Conservation (phyloP, 2,888 invertebrate genomes). For the Aporophyla nigra region DNA sequence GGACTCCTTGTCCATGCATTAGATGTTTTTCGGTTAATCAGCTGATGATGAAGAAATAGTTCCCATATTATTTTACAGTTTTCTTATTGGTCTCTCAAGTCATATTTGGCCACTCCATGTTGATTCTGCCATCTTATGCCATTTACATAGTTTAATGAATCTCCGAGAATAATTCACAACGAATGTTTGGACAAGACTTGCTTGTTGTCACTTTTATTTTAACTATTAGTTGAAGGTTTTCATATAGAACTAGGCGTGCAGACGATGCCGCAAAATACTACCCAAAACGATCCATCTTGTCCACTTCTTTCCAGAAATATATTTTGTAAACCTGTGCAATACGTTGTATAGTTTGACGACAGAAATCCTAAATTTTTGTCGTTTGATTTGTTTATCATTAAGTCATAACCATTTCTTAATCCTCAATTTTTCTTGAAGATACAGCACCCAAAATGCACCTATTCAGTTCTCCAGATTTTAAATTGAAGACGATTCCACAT, state of each 20-base stretch:
- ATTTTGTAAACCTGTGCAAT: neutral
- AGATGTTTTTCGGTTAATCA: neutral
- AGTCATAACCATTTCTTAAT: no score
- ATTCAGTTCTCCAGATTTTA: neutral
- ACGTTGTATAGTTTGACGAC: neutral
- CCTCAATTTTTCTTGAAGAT: neutral
- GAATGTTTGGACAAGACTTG: neutral
- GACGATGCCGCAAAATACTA: neutral
- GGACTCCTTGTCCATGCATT: neutral
- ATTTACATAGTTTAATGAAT: neutral
- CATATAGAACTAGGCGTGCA: neutral
- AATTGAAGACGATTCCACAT: neutral
- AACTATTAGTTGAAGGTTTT: neutral
- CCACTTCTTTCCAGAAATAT: neutral
- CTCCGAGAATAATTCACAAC: neutral
- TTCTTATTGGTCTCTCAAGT: neutral
- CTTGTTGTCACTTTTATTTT: neutral
- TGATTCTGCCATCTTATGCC: neutral
- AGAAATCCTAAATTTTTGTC: neutral
- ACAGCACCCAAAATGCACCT: neutral
- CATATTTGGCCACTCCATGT: neutral
- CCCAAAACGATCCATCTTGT: neutral
- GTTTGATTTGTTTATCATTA: no score
- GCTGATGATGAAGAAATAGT: neutral
- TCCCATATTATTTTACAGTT: neutral